Conservation (phyloP, 2,888 invertebrate genomes). For the Cacoxenus indagator region DNA sequence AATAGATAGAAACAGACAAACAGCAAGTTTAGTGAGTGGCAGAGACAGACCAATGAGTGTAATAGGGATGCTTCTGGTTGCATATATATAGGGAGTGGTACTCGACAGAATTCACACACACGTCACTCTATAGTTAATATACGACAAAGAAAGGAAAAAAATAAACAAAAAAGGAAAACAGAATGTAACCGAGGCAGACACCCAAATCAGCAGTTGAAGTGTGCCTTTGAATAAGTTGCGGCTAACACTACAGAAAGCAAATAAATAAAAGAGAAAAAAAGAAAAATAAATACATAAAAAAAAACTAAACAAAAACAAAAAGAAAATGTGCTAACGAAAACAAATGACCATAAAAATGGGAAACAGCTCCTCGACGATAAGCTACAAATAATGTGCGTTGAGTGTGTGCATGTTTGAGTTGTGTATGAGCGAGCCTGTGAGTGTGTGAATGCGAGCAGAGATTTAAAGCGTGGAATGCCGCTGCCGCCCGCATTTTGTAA, state of each 20-base stretch:
- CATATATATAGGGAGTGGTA: not conserved
- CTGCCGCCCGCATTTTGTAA: conserved; percentile 1
- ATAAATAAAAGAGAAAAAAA: not conserved
- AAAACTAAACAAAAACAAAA: not conserved
- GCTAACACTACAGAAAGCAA: too few species aligned
- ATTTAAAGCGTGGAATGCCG: conserved; percentile 1
- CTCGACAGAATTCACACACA: not conserved
- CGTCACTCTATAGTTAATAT: not conserved
- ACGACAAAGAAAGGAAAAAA: not conserved
- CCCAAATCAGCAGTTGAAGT: too few species aligned
- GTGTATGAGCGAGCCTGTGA: conserved; percentile 11
- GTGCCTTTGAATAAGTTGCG: too few species aligned
- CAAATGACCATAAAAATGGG: conserved; percentile 60
- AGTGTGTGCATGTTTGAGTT: conserved; percentile 2
- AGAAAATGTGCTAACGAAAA: conserved; percentile 43
- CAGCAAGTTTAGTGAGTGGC: not conserved
- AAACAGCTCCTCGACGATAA: conserved; percentile 60
- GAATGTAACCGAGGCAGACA: not conserved
- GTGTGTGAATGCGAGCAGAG: conserved; percentile 5
- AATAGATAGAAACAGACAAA: not conserved
- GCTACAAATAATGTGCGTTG: conserved; percentile 61
- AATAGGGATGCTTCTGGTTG: not conserved
- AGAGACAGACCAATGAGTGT: not conserved
- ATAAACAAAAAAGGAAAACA: not conserved
- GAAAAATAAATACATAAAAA: not conserved